Evolutionary conservation across 2,888 invertebrate genomes (phyloP).

Genomic region (Folsomia candida): DNA sequence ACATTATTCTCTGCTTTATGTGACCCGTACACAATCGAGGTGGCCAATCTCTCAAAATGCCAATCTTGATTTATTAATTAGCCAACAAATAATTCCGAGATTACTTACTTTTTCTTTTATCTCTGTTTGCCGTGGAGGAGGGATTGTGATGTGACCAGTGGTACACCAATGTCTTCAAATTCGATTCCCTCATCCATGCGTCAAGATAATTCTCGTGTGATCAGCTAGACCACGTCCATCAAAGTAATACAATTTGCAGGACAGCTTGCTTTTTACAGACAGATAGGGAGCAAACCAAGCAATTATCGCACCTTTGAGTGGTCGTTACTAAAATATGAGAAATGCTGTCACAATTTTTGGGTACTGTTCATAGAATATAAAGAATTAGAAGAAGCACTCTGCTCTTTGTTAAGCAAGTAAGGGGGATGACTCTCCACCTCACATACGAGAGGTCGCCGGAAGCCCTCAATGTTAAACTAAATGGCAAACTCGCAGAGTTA

Average conservation of each 20-base stretch:
- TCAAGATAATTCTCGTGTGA: constrained; percentile 54
- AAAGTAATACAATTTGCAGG: constrained; percentile 55
- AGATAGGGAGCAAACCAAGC: too few species aligned
- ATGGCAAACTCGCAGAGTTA: too few species aligned
- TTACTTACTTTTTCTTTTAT: constrained; percentile 32
- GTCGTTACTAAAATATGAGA: neutral
- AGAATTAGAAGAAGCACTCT: too few species aligned
- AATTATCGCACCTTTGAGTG: too few species aligned
- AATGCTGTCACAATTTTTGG: neutral
- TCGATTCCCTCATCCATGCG: constrained; percentile 53
- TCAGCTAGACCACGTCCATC: constrained; percentile 53
- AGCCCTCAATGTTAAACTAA: too few species aligned
- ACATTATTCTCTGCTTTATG: neutral
- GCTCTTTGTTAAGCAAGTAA: too few species aligned
- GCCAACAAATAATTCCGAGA: neutral
- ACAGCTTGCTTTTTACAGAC: neutral
- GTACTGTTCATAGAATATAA: too few species aligned
- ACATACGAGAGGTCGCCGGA: too few species aligned
- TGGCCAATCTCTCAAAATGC: neutral
- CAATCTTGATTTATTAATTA: neutral
- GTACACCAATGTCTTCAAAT: constrained; percentile 54
- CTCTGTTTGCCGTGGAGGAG: neutral
- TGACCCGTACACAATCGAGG: too few species aligned
- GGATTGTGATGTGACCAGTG: constrained; percentile 6
- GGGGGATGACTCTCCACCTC: too few species aligned